Evolutionary conservation across 37 sponge, comb jelly and placozoan genomes (phyloP).

Genomic region (Eunapius fragilis): DNA sequence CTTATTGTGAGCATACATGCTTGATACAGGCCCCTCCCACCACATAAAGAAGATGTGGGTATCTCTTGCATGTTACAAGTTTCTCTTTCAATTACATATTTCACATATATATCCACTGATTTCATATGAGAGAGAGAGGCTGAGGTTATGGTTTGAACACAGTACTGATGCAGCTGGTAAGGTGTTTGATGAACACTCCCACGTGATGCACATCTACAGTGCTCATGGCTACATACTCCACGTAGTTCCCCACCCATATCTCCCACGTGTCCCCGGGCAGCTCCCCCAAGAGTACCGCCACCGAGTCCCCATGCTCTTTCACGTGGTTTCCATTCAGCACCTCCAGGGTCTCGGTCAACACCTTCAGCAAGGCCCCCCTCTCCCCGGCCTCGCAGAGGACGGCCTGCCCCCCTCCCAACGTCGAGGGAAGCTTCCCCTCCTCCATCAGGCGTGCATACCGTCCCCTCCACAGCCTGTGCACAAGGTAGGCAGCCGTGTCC

Average conservation of each 20-base stretch:
- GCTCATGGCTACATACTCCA: conserved; percentile 64
- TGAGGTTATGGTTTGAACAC: neutral
- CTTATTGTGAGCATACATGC: too few species aligned
- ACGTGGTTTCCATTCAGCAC: neutral
- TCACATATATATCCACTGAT: too few species aligned
- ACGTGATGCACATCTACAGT: conserved; percentile 64
- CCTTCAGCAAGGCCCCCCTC: neutral
- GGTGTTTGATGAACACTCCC: conserved; percentile 70
- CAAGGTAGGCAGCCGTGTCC: conserved; percentile 38
- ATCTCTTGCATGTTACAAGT: too few species aligned
- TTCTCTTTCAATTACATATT: too few species aligned
- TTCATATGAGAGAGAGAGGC: neutral
- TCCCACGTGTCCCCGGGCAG: conserved; percentile 79
- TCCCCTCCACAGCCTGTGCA: conserved; percentile 55
- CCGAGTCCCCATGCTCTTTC: conserved; percentile 20
- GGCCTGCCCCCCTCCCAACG: neutral
- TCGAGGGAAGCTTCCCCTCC: conserved; percentile 18
- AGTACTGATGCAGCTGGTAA: conserved; percentile 44
- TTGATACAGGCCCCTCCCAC: too few species aligned
- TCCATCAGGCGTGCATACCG: conserved; percentile 63
- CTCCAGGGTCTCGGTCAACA: conserved; percentile 1
- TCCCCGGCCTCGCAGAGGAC: conserved; percentile 38
- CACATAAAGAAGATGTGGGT: too few species aligned
- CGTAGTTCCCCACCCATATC: conserved; percentile 84
- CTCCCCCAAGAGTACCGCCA: conserved; percentile 21